Evolutionary conservation across 2,113 vertebrate genomes (phyloP), one percentile per base, ranked within the genome.

Genomic region (Trematomus loennbergii): DNA sequence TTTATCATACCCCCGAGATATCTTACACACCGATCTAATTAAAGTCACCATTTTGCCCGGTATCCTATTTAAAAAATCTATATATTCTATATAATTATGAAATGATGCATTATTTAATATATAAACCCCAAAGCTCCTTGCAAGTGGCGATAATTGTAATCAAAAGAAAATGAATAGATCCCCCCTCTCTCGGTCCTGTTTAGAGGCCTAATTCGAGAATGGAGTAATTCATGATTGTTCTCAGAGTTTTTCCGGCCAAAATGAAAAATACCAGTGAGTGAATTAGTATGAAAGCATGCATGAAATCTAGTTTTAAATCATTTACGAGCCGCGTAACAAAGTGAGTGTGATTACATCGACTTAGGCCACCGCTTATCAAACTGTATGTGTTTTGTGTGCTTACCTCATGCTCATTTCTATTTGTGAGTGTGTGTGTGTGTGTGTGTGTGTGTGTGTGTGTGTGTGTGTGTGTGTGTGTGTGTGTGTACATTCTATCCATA

Each of bases 41-140:
- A 96, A 95, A 95, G 90, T 79, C 88, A 93, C 89, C 86, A 92
- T 92, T 95, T 92, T 94, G 89, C 94, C 92, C 87, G 72, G 90
- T 94, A 94, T 95, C 93, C 94, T 89, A 94, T 95, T 95, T 93
- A 92, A 94, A 92, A 95, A 95, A 95, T 95, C 94, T 95, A 96
- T 95, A 94, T 94, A 94, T 95, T 94, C 94, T 94, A 95, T 96
- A 95, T 96, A 96, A 96, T 96, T 95, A 96, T 94, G 90, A 94
- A 95, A 94, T 93, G 82, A 93, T 95, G 95, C 94, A 96, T 96
- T 96, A 96, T 95, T 96, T 95, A 95, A 95, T 94, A 94, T 88
- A 93, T 91, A 93, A 94, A 92, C 92, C 95, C 95, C 94, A 94
- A 93, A 95, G 94, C 92, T 91, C 94, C 91, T 82, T 63, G 92